phyloP scores from a whole-genome alignment of 2,113 vertebrate genomes.

The Trochalopteron elliotii region DNA sequence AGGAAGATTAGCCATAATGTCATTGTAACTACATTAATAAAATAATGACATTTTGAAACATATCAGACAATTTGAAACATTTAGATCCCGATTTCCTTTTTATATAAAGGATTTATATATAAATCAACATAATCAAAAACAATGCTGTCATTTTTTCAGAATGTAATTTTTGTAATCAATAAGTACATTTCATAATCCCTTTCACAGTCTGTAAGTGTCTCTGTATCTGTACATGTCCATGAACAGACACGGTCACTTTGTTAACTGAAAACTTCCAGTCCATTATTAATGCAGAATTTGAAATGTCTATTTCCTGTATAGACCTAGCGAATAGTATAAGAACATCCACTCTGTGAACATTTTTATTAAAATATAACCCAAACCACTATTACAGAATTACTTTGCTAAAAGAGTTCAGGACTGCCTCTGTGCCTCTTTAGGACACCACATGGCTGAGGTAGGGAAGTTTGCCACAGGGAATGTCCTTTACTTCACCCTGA shows the following conservation, averaged over 20 bases:
- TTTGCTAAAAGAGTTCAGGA: not conserved
- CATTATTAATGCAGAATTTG: not conserved
- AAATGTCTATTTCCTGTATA: not conserved
- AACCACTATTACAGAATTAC: not conserved
- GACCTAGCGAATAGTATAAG: not conserved
- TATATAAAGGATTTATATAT: not conserved
- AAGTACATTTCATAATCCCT: not conserved
- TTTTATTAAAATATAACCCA: not conserved
- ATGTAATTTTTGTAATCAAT: not conserved
- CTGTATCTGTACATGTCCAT: not conserved
- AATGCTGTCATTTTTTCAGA: not conserved
- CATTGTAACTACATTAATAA: not conserved
- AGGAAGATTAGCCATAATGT: not conserved
- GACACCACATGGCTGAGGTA: not conserved
- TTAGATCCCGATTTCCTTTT: not conserved
- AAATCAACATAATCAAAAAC: not conserved
- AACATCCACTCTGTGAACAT: not conserved
- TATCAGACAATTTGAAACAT: not conserved
- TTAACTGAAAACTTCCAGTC: not conserved
- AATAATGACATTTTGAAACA: not conserved
- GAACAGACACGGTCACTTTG: not conserved
- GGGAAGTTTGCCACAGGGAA: not conserved
- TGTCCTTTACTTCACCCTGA: not conserved
- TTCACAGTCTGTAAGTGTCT: not conserved
- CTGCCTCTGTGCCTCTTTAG: not conserved